Base-by-base conservation (phyloP, 1,140 invertebrate genomes). In the Diachasmimorpha longicaudata region DNA sequence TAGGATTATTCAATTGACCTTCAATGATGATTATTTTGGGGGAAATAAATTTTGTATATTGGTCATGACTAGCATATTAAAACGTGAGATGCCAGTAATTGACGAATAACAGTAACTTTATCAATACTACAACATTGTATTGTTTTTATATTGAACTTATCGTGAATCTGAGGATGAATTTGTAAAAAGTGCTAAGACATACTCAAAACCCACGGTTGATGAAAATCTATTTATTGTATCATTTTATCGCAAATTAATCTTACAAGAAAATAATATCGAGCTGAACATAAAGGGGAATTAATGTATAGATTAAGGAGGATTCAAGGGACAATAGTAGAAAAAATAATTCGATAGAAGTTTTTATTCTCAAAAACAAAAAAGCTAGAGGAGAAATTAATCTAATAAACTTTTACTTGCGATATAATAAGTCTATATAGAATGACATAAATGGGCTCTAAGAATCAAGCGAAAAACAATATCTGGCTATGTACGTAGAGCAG, bases 111-210 rank as follows among this genome's bases (percentile, higher is more conserved):
- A 76, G 67, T 76, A 70, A 71, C 67, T 71, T 69, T 77, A 70
- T 74, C 37, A 69, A 73, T 13, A 42, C 36, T 77, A 55, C 52
- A 70, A 77, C 66, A 66, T 77, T 71, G 74, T 77, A 71, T 74
- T 58, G 67, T 66, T 77, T 77, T 77, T 77, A 74, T 77, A 77
- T 77, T 77, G 72, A 77, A 73, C 69, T 63, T 77, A 74, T 74
- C 66, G 70, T 74, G 66, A 31, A 70, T 69, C 76, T 73, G 67
- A 77, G 63, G 73, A 66, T 69, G 42, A 72, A 68, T 31, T 23
- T 69, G 44, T 77, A 66, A 72, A 37, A 72, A 37, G 75, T 70
- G 71, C 66, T 67, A 58, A 70, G 48, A 73, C 36, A 71, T 71
- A 39, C 44, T 72, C 75, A 71, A 70, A 70, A 46, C 71, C 72